Evolutionary conservation across 2,113 vertebrate species (phyloP).

Genomic region (Eleginops maclovinus): DNA sequence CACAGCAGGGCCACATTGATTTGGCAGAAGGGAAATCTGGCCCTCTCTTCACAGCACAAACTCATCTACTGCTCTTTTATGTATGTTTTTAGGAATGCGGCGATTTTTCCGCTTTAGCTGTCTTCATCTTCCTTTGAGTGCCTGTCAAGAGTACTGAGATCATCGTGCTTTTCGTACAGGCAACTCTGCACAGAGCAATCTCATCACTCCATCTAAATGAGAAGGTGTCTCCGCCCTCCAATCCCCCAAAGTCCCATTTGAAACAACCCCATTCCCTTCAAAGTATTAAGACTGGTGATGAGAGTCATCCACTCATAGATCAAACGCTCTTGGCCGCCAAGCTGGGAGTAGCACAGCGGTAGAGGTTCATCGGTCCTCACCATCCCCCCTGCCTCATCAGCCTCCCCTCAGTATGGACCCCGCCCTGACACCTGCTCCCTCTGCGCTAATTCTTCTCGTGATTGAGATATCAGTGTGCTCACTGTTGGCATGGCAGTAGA

Average conservation of each 20-base stretch:
- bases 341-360: conserved; percentile 27
- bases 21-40: conserved; percentile 59
- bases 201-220: conserved; percentile 28
- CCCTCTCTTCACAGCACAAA: conserved; percentile 44
- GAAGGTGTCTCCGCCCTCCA: conserved; percentile 18
- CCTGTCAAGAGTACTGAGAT: conserved; percentile 32
- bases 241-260: conserved; percentile 47
- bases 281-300: conserved; percentile 45
- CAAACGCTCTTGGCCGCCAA: conserved; percentile 51
- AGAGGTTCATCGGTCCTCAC: conserved; percentile 11
- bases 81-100: conserved; percentile 45
- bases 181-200: conserved; percentile 9
- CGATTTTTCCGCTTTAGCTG: conserved; percentile 6
- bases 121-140: conserved; percentile 19
- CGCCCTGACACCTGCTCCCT: conserved; percentile 75
- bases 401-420: conserved; percentile 39
- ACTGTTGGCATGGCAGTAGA: conserved; percentile 23
- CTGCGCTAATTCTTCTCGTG: conserved; percentile 55
- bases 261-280: conserved; percentile 33
- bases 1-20: conserved; percentile 76
- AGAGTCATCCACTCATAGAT: conserved; percentile 59
- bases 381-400: conserved; percentile 42
- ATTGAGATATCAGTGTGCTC: conserved; percentile 61
- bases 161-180: conserved; percentile 22
- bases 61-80: conserved; percentile 45